These are phyloP conservation scores for Blastobasis lacticolella DNA, from an alignment of 2,888 invertebrate species.

Conservation along the genomic window DNA sequence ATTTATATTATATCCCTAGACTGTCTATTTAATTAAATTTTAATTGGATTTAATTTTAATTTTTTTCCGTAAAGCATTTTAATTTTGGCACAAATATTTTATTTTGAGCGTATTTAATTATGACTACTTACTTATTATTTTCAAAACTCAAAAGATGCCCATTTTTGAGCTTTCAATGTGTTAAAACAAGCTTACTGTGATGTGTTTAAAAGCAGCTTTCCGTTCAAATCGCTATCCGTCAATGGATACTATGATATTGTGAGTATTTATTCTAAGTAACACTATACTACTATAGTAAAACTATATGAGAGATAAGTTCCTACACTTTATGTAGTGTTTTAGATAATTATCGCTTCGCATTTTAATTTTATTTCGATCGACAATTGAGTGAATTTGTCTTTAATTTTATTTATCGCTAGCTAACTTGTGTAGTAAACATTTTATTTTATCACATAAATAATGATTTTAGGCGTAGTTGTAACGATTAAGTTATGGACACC, in stretches of 20 bases:
- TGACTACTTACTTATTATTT: neutral
- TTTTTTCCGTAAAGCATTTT: too few species aligned
- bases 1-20: too few species aligned
- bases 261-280: conserved; percentile 26
- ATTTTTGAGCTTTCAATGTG: conserved; percentile 58
- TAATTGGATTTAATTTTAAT: too few species aligned
- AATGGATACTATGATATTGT: conserved; percentile 35
- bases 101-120: neutral
- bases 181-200: conserved; percentile 46
- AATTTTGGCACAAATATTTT: too few species aligned
- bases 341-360: neutral
- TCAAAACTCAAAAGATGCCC: conserved; percentile 43
- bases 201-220: conserved; percentile 39
- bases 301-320: neutral
- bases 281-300: conserved; percentile 1
- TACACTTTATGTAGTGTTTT: neutral
- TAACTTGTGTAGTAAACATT: too few species aligned
- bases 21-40: too few species aligned
- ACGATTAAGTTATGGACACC: too few species aligned
- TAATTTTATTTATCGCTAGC: too few species aligned
- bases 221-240: conserved; percentile 44
- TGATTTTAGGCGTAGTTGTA: too few species aligned
- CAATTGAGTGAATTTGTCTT: too few species aligned
- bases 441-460: too few species aligned
- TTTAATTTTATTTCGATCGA: neutral